A percentile compares a stretch with the other conserved stretches of the same genome.
phyloP scores from a whole-genome alignment of 2,113 vertebrate genomes.

The Lontra canadensis region DNA sequence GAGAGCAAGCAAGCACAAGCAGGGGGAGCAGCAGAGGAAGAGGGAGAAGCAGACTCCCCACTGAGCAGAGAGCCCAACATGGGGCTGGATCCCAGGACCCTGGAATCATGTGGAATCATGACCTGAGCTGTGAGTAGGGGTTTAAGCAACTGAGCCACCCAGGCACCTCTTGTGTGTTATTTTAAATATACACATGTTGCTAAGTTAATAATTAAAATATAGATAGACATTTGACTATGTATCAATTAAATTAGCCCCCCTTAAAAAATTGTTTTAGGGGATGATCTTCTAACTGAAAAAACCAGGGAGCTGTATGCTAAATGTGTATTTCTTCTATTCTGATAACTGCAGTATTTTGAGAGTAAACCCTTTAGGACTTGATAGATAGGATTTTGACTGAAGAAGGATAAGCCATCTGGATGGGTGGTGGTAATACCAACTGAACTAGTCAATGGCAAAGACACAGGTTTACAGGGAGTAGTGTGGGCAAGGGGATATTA shows the following conservation, averaged over 20 bases:
- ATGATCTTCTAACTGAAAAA: background rate
- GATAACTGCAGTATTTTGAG: background rate
- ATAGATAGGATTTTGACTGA: background rate
- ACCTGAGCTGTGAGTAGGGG: too few relatives aligned
- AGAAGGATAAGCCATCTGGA: background rate
- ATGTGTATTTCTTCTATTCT: background rate
- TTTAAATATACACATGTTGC: background rate
- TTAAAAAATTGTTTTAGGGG: background rate
- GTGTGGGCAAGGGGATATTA: background rate
- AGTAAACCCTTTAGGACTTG: background rate
- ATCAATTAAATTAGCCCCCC: background rate
- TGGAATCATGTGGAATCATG: too few relatives aligned
- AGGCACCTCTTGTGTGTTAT: background rate
- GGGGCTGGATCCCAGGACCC: too few relatives aligned
- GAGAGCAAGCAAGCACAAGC: too few relatives aligned
- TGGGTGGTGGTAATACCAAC: background rate
- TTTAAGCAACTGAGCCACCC: background rate
- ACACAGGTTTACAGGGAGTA: background rate
- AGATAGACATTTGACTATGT: background rate
- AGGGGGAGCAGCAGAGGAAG: too few relatives aligned
- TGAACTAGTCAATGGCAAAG: background rate
- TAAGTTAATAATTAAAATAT: conserved; percentile 17
- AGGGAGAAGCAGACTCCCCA: too few relatives aligned
- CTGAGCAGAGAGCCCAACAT: too few relatives aligned
- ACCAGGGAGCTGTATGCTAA: background rate